Percentiles rank a stretch among this genome's conserved stretches.
Evolutionary conservation across 2,797 vertebrate species (phyloP).

Genomic region (Botia almorhae): DNA sequence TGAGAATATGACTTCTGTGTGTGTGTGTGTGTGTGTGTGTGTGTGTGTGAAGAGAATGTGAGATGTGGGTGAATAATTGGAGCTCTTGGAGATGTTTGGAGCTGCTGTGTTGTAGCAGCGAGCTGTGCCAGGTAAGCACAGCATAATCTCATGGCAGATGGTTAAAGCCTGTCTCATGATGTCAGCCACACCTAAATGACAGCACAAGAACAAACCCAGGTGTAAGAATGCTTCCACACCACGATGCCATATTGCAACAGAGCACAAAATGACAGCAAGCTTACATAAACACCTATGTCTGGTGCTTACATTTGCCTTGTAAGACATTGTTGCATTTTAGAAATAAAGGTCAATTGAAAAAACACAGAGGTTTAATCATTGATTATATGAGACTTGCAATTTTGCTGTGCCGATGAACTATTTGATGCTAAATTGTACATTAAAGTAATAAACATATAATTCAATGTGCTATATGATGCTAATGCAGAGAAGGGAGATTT

Average conservation of each 20-base stretch:
- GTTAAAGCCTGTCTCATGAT: constrained; percentile 66
- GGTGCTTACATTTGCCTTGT: background rate
- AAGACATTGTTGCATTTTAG: no score
- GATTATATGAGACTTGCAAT: no score
- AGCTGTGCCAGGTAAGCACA: constrained; percentile 79
- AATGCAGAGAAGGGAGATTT: no score
- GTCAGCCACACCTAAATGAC: constrained; percentile 66
- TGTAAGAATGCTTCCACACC: constrained; percentile 11
- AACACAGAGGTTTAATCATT: no score
- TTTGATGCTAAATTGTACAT: no score
- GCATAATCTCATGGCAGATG: constrained; percentile 78
- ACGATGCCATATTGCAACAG: background rate
- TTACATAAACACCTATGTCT: background rate
- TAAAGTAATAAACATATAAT: no score
- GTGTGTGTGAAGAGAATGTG: background rate
- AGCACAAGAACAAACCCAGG: constrained; percentile 12
- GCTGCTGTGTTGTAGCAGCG: constrained; percentile 76
- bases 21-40: background rate
- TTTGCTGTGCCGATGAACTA: no score
- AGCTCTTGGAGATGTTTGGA: constrained; percentile 46
- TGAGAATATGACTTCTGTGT: background rate
- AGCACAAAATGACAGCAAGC: background rate
- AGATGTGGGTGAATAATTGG: background rate
- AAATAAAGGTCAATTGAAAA: no score
- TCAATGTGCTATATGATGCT: no score